Evolutionary conservation across 2,113 vertebrate genomes (phyloP).

Genomic region (Nicator chloris): DNA sequence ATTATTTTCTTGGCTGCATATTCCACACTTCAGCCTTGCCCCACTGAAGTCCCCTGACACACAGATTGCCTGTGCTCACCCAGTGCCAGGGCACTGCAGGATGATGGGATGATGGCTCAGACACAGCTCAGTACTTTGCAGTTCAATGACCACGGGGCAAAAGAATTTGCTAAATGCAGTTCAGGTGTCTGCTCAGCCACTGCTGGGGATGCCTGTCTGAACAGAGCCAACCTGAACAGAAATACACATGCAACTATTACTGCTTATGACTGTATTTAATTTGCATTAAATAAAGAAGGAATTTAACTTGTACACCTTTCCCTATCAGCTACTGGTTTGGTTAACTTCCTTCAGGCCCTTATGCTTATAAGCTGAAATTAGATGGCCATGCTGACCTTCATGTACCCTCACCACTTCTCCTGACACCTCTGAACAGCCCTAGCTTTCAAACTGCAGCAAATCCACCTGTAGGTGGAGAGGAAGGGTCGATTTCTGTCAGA

Average conservation of each 20-base stretch:
- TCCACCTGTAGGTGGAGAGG: not conserved
- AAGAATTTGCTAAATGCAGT: not conserved
- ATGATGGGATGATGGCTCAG: not conserved
- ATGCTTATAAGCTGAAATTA: not conserved
- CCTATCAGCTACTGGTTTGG: not conserved
- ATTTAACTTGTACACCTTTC: not conserved
- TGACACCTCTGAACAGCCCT: not conserved
- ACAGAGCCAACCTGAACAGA: not conserved
- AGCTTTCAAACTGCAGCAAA: not conserved
- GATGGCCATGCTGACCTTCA: not conserved
- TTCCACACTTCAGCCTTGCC: not conserved
- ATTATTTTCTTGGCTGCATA: not conserved
- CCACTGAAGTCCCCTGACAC: not conserved
- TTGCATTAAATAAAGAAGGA: not conserved
- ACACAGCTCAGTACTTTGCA: not conserved
- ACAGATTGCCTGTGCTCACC: not conserved
- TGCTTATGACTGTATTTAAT: not conserved
- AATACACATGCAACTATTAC: not conserved
- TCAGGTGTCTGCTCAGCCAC: not conserved
- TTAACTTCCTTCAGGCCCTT: not conserved
- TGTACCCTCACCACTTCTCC: not conserved
- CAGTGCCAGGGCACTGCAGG: not conserved
- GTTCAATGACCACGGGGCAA: not conserved
- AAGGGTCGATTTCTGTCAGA: rapidly evolving
- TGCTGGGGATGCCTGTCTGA: not conserved